Evolutionary conservation across 2,113 vertebrate genomes (phyloP).

Genomic region (Acrocephalus arundinaceus): DNA sequence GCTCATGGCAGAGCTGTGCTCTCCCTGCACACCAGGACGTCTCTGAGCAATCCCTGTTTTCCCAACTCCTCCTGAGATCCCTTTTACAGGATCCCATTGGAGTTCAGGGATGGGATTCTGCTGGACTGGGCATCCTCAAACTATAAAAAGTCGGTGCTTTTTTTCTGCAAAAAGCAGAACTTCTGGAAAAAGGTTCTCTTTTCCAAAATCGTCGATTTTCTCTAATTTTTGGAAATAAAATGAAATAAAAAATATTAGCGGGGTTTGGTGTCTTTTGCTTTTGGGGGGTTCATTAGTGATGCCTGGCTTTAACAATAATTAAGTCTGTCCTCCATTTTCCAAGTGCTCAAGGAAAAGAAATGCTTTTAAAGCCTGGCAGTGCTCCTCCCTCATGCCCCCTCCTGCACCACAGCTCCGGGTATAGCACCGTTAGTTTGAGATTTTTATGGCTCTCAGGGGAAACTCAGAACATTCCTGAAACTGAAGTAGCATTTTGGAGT

Average conservation of each 20-base stretch:
- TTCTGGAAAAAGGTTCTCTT: not conserved
- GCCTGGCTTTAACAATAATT: not conserved
- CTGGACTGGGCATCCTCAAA: not conserved
- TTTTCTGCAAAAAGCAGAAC: too few species aligned
- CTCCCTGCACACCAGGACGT: not conserved
- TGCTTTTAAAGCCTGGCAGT: not conserved
- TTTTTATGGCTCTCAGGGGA: slow-evolving; percentile 38
- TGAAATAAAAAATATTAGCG: not conserved
- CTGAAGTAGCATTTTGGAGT: slow-evolving; percentile 19
- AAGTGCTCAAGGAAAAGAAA: not conserved
- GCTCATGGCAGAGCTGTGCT: not conserved
- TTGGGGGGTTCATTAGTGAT: not conserved
- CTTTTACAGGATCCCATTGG: not conserved
- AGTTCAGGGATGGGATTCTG: not conserved
- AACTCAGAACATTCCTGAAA: slow-evolving; percentile 41
- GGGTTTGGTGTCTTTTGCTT: not conserved
- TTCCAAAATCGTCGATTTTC: not conserved
- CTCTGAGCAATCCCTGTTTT: not conserved
- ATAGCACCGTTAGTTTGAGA: not conserved
- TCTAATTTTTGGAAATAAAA: not conserved
- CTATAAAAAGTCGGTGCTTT: not conserved
- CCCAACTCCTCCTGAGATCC: too few species aligned
- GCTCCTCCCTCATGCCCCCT: not conserved
- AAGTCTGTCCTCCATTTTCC: not conserved
- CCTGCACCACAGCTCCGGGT: not conserved